A percentile compares a stretch with the other conserved stretches of the same genome.
Conservation (phyloP, 2,113 vertebrate genomes). For the Mirounga angustirostris region DNA sequence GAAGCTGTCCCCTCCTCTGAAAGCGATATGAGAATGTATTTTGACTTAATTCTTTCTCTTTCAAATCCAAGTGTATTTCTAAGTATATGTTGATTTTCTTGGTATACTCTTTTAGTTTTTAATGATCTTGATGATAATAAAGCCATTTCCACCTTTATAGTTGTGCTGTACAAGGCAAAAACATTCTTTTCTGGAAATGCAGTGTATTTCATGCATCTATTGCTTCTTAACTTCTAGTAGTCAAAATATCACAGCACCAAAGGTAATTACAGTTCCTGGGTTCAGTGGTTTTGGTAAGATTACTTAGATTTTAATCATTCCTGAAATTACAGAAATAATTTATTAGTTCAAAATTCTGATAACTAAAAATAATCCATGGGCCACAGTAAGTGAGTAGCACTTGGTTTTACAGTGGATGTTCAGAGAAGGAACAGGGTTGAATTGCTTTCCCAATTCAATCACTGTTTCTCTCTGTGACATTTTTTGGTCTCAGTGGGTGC, state of each 20-base stretch:
- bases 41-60: slow-evolving; percentile 6
- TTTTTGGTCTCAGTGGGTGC: neutral
- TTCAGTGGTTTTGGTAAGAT: neutral
- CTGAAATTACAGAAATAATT: neutral
- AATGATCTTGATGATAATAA: slow-evolving; percentile 41
- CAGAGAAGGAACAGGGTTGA: neutral
- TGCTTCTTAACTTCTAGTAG: neutral
- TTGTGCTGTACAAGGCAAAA: slow-evolving; percentile 15
- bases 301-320: slow-evolving; percentile 6
- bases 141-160: slow-evolving; percentile 37
- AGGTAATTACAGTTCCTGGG: neutral
- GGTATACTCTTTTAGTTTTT: slow-evolving; percentile 53
- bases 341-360: neutral
- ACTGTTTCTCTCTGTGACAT: neutral
- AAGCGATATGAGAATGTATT: neutral
- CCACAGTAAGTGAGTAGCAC: neutral
- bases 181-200: slow-evolving; percentile 60
- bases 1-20: neutral
- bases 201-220: slow-evolving; percentile 5
- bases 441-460: neutral
- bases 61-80: slow-evolving; percentile 13
- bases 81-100: slow-evolving; percentile 1
- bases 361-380: neutral
- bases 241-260: neutral
- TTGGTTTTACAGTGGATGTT: neutral